These are phyloP conservation scores for Ptychochromis oligacanthus DNA, from an alignment of 2,113 vertebrate species.

Conservation along the genomic window DNA sequence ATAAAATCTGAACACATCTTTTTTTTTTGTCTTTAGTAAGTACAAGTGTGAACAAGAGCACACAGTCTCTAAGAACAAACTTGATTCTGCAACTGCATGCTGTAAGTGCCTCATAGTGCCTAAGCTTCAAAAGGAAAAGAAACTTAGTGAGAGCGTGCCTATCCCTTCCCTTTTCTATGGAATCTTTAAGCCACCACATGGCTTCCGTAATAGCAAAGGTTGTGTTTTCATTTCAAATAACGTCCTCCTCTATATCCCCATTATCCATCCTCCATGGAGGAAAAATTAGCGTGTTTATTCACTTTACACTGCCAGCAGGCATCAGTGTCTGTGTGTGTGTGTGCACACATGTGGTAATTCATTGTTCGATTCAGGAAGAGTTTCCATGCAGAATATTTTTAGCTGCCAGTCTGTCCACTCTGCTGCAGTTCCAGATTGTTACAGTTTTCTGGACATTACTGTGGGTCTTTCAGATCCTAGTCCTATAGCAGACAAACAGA, in stretches of 20 bases:
- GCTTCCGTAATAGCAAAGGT: conserved; percentile 53
- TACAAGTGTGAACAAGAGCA: not conserved
- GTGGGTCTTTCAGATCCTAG: conserved; percentile 6
- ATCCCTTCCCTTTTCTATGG: conserved; percentile 3
- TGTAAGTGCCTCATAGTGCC: not conserved
- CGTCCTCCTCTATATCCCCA: conserved; percentile 29
- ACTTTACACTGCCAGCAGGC: conserved; percentile 52
- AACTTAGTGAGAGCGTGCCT: not conserved
- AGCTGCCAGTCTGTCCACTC: conserved; percentile 45
- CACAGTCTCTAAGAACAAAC: not conserved
- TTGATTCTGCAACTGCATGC: not conserved
- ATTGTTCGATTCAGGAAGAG: conserved; percentile 60
- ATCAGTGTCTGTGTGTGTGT: not conserved
- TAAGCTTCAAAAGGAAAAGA: not conserved
- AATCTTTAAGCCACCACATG: conserved; percentile 20
- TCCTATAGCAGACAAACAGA: not conserved
- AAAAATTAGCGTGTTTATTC: conserved; percentile 61
- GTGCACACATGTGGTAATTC: conserved; percentile 22
- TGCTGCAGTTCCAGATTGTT: conserved; percentile 29
- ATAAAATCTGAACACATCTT: not conserved
- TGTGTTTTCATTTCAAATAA: conserved; percentile 66
- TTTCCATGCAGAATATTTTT: conserved; percentile 60
- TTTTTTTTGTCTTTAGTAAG: not conserved
- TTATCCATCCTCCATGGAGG: conserved; percentile 53
- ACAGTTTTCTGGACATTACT: conserved; percentile 15